phyloP scores from a whole-genome alignment of 2,797 vertebrate species.

The Tenualosa thibaudeaui region DNA sequence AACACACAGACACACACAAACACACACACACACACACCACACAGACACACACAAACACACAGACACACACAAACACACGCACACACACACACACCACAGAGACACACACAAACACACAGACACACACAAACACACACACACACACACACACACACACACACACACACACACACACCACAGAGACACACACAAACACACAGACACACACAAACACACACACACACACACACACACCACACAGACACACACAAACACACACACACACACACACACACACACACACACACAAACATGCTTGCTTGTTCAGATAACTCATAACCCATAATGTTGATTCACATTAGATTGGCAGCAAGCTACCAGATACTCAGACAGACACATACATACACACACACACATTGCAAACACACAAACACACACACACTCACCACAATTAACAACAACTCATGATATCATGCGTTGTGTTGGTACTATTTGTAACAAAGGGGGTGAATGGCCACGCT shows the following conservation, averaged over 20 bases:
- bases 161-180: neutral
- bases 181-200: neutral
- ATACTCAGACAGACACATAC: neutral
- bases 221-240: neutral
- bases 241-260: neutral
- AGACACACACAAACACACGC: neutral
- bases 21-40: neutral
- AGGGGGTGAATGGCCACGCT: constrained; percentile 30
- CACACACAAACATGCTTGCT: neutral
- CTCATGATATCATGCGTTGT: neutral
- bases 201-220: too few species aligned
- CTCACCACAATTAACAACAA: neutral
- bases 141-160: neutral
- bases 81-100: neutral
- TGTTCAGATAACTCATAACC: neutral
- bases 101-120: neutral
- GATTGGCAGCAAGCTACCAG: too few species aligned
- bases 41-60: neutral
- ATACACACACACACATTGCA: neutral
- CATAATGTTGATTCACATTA: neutral
- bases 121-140: neutral
- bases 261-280: neutral
- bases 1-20: neutral
- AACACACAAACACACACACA: neutral
- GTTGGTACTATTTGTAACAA: constrained; percentile 24